These are phyloP conservation scores for Phoeniculus purpureus DNA, from an alignment of 2,797 vertebrate species.

Conservation along the genomic window DNA sequence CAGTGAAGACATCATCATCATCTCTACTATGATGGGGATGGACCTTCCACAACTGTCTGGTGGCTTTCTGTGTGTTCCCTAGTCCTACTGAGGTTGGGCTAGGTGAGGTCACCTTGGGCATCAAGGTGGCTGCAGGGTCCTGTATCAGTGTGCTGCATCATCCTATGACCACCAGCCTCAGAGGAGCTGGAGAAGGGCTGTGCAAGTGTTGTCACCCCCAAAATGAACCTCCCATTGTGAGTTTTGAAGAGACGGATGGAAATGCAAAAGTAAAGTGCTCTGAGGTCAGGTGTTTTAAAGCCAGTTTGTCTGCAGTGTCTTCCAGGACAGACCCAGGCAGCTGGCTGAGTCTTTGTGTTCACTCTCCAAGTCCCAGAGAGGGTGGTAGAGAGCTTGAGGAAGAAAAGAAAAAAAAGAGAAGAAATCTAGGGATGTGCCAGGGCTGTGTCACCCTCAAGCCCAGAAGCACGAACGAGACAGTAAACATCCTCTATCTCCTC, in stretches of 20 bases:
- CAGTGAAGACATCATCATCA: background rate
- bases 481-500: background rate
- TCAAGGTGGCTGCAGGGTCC: background rate
- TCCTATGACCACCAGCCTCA: background rate
- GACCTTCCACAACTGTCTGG: background rate
- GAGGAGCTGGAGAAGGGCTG: background rate
- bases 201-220: fast-evolving
- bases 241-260: background rate
- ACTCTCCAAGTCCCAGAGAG: background rate
- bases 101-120: background rate
- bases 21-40: background rate
- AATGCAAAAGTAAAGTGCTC: background rate
- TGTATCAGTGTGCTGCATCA: background rate
- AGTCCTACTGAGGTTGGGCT: background rate
- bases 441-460: background rate
- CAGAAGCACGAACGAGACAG: background rate
- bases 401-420: background rate
- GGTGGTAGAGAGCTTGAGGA: background rate
- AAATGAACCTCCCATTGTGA: fast-evolving
- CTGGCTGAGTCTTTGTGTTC: background rate
- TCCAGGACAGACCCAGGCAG: background rate
- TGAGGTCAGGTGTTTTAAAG: background rate
- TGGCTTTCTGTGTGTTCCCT: background rate
- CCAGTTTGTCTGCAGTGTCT: background rate
- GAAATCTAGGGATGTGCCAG: background rate